Conservation (phyloP, 2,888 invertebrate genomes). For the Chymomyza procnemis region DNA sequence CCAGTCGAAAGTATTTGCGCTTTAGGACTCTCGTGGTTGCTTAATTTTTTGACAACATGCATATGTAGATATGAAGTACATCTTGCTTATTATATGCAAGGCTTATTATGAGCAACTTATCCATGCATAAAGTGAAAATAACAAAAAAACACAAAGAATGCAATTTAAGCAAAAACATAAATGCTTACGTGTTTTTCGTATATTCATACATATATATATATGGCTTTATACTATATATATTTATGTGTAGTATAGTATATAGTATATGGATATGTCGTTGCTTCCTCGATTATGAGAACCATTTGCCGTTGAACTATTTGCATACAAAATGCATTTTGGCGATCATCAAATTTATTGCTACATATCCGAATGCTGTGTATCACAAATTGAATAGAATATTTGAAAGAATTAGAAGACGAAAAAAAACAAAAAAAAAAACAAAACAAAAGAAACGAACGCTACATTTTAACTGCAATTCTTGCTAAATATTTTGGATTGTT, state of each 20-base stretch:
- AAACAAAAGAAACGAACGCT: too few relatives aligned
- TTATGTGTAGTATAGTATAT: background rate
- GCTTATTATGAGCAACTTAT: background rate
- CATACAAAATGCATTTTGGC: background rate
- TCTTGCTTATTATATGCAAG: background rate
- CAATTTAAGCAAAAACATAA: background rate
- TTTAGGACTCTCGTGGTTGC: background rate
- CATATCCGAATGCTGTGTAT: background rate
- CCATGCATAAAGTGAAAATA: background rate
- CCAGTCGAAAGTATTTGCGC: background rate
- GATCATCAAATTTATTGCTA: background rate
- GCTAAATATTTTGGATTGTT: background rate
- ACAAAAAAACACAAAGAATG: background rate
- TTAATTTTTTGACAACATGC: background rate
- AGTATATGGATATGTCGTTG: background rate
- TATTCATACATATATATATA: background rate
- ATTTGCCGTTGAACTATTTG: background rate
- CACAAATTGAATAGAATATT: background rate
- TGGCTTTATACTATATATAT: background rate
- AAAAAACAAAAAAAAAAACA: too few relatives aligned
- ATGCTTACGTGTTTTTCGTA: background rate
- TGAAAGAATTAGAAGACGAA: background rate
- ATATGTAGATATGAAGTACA: background rate
- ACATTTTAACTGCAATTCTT: background rate
- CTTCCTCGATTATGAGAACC: background rate